Conservation (phyloP, 2,888 invertebrate species). For the Nebria salina region DNA sequence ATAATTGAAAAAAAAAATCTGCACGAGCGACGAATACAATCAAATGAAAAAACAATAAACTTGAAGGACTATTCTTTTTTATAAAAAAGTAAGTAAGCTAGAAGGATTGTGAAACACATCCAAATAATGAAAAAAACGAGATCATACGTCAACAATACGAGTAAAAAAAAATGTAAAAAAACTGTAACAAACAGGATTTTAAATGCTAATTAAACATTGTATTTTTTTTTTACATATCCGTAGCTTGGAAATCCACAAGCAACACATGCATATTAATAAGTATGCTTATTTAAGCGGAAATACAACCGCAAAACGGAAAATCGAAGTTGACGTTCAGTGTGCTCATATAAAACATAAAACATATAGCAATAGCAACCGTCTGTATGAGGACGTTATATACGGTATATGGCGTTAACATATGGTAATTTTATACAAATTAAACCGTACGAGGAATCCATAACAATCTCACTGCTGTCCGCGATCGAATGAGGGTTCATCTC, state of each 20-base stretch:
- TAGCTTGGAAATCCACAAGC: constrained; percentile 9
- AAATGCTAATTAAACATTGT: constrained; percentile 45
- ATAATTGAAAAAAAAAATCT: no score
- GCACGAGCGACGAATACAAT: no score
- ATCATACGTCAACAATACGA: background rate
- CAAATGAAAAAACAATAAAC: no score
- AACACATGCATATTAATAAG: constrained; percentile 47
- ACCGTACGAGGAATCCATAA: constrained; percentile 44
- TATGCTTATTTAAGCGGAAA: constrained; percentile 46
- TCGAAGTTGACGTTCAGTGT: constrained; percentile 33
- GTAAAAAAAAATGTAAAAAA: constrained; percentile 14
- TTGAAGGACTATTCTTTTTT: background rate
- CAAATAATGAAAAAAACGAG: background rate
- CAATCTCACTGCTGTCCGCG: constrained; percentile 27
- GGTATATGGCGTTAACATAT: constrained; percentile 22
- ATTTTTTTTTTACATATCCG: constrained; percentile 22
- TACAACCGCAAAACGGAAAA: constrained; percentile 42
- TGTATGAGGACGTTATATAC: background rate
- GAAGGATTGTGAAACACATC: background rate
- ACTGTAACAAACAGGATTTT: constrained; percentile 36
- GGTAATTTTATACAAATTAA: constrained; percentile 47
- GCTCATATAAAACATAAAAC: background rate
- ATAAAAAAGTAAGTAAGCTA: background rate
- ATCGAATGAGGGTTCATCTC: background rate
- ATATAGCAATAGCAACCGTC: background rate